Base-by-base conservation (phyloP, 2,113 vertebrate genomes). In the Anoplopoma fimbria region DNA sequence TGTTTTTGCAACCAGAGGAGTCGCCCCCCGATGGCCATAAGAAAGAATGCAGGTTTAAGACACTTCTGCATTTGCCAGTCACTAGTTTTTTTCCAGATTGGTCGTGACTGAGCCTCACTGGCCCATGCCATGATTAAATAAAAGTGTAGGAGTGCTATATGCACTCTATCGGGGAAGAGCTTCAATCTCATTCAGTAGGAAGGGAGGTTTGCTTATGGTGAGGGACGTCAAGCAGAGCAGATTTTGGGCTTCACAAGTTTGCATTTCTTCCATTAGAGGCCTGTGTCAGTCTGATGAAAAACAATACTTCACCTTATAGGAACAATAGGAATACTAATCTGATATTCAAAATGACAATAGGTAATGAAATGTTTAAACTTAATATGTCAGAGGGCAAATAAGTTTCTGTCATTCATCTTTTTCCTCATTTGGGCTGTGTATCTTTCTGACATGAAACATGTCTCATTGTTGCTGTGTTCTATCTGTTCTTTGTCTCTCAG, bases 61-160 rank as follows among this genome's bases (percentile, higher is more conserved):
- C 42, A 45, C 42, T 45, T 45, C 42, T 4, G 14, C 40, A 14
- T 76, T 38, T 6, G 19, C 0, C 33, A 42, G 9, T 84, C 42
- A 25, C 19, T n/a, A 25, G 5, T 55, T 42, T 67, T 76, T 53
- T 74, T 63, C 36, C 64, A 68, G 49, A 34, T 47, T 40, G 80
- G 70, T 63, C 6, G 1, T 78, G 58, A 67, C 76, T 36, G 42
- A 74, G 55, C 4, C 34, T 42, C 21, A 72, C 47, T 8, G 4
- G 23, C n/a, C 19, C 19, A 36, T 69, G 36, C 27, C 40, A 55
- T 68, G n/a, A 42, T 55, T 55, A 55, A 21, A 55, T 55, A 12
- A 4, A 12, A 0, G 4, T 17, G 0, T 25, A 19, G 21, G 23
- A 78, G 21, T 19, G 36, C 25, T 25, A 57, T 55, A 23, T 73